Conservation (phyloP, 2,797 vertebrate genomes). For the Anomalospiza imberbis region DNA sequence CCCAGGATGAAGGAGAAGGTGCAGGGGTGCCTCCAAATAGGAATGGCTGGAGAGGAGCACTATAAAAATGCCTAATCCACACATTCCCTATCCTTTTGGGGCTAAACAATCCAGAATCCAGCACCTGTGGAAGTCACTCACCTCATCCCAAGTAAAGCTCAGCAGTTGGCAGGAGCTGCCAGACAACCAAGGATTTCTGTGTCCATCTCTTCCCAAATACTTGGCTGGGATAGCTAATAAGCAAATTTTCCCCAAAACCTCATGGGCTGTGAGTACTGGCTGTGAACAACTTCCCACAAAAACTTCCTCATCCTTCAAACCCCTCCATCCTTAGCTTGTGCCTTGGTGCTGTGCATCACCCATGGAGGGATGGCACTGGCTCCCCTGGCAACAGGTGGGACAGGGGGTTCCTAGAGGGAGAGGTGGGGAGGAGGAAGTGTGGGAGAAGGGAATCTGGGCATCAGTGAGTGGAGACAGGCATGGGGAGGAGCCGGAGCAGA, state of each 20-base stretch:
- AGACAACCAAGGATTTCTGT: rapidly evolving
- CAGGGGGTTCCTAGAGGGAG: neutral
- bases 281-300: neutral
- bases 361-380: rapidly evolving
- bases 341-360: rapidly evolving
- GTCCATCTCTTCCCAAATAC: neutral
- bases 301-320: neutral
- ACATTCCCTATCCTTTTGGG: neutral
- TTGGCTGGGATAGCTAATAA: neutral
- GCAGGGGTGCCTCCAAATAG: neutral
- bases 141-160: neutral
- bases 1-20: neutral
- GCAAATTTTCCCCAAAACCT: neutral
- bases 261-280: neutral
- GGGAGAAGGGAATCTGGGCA: neutral
- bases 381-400: neutral
- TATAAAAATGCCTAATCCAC: neutral
- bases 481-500: neutral
- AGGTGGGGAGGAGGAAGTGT: neutral
- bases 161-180: neutral
- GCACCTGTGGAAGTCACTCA: neutral
- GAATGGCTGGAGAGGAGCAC: neutral
- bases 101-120: neutral
- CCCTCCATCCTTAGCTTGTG: neutral
- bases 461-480: rapidly evolving